These are phyloP conservation scores for Branchipolynoe longqiensis DNA, from an alignment of 2,888 invertebrate genomes.

Conservation along the genomic window DNA sequence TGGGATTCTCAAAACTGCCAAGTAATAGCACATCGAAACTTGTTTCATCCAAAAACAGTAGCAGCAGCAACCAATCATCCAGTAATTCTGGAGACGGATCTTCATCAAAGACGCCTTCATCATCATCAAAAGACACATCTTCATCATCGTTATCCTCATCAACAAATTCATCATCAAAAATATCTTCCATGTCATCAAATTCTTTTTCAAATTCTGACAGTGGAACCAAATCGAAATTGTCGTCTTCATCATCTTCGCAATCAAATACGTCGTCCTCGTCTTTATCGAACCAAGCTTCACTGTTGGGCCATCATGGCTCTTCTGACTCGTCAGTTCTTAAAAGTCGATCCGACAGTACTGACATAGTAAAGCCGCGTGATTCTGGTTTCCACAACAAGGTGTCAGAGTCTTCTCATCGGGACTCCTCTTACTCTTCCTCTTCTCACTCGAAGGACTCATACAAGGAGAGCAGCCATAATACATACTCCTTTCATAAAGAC, in stretches of 20 bases:
- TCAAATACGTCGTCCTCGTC: neutral
- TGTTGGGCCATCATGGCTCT: neutral
- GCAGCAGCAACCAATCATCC: neutral
- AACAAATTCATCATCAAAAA: neutral
- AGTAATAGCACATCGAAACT: conserved; percentile 50
- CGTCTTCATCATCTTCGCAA: neutral
- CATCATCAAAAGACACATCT: conserved; percentile 1
- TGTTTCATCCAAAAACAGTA: conserved; percentile 1
- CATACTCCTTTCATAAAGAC: conserved; percentile 9
- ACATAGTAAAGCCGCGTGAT: conserved; percentile 17
- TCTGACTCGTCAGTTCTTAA: neutral
- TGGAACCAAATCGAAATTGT: neutral
- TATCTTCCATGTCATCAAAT: conserved; percentile 36
- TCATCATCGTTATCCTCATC: conserved; percentile 14
- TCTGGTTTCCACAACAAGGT: conserved; percentile 32
- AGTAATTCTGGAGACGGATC: conserved; percentile 36
- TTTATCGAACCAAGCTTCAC: conserved; percentile 10
- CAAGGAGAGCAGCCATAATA: conserved; percentile 40
- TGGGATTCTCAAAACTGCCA: conserved; percentile 45
- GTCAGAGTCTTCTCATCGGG: conserved; percentile 29
- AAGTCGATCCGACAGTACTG: conserved; percentile 33
- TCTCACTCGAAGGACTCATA: conserved; percentile 30
- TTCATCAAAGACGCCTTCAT: conserved; percentile 31
- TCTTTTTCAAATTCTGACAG: too few relatives aligned
- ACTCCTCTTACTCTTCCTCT: too few relatives aligned